Evolutionary conservation across 2,888 invertebrate species (phyloP).

Genomic region (Limenitis camilla): DNA sequence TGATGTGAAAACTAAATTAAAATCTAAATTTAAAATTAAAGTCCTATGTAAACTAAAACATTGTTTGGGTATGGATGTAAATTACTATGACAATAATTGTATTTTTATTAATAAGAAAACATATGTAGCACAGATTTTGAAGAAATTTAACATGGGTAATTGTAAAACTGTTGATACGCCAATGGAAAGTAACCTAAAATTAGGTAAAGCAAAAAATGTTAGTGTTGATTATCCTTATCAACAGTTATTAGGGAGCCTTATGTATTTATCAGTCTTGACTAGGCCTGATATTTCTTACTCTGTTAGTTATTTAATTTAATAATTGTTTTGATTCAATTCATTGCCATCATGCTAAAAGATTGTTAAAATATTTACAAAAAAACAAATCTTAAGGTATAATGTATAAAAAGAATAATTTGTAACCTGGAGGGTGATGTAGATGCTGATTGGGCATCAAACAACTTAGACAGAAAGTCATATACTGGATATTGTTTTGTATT

Average conservation of each 20-base stretch:
- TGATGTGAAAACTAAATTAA: too few species aligned
- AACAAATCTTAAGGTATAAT: slow-evolving; percentile 7
- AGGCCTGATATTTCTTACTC: slow-evolving; percentile 2
- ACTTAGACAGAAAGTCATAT: neutral
- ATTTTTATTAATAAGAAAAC: too few species aligned
- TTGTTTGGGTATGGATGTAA: too few species aligned
- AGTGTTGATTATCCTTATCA: neutral
- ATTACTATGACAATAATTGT: too few species aligned
- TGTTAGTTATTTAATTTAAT: slow-evolving; percentile 21
- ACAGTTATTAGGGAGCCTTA: slow-evolving; percentile 5
- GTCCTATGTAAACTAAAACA: too few species aligned
- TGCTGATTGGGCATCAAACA: neutral
- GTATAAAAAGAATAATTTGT: neutral
- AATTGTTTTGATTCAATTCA: slow-evolving; percentile 18
- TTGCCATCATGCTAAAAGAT: slow-evolving; percentile 22
- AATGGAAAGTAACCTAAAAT: slow-evolving; percentile 10
- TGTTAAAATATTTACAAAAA: slow-evolving; percentile 13
- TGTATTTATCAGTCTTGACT: slow-evolving; percentile 5
- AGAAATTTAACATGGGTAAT: too few species aligned
- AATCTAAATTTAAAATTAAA: too few species aligned
- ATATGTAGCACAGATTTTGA: too few species aligned
- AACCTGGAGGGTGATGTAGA: slow-evolving; percentile 2
- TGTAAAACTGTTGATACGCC: slow-evolving; percentile 8
- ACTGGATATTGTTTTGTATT: too few species aligned
- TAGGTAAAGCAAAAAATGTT: slow-evolving; percentile 1